Evolutionary conservation across 2,888 invertebrate species (phyloP).

Genomic region (Hemicrepidius hirtus): DNA sequence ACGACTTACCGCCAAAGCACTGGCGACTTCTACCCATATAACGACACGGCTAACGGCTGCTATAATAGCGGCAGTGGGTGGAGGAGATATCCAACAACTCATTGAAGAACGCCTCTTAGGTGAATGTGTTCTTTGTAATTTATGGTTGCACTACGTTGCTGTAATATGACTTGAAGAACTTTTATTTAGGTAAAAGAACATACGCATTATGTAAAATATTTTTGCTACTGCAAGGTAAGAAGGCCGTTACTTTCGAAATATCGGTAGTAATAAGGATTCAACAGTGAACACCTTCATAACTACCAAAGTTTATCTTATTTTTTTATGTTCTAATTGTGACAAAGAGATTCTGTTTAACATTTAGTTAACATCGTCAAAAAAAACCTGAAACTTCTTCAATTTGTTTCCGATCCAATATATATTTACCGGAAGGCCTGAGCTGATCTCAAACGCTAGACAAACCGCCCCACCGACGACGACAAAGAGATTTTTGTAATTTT

Average conservation of each 20-base stretch:
- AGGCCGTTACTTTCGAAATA: constrained; percentile 45
- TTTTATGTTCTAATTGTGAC: no score
- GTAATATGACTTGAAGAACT: constrained; percentile 53
- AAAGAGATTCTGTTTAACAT: no score
- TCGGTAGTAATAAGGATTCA: constrained; percentile 30
- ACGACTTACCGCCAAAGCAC: constrained; percentile 57
- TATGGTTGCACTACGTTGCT: constrained; percentile 52
- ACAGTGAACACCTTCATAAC: constrained; percentile 35
- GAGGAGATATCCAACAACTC: constrained; percentile 60
- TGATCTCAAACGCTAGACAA: no score
- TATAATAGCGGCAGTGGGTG: constrained; percentile 60
- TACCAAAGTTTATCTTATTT: constrained; percentile 24
- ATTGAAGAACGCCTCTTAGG: constrained; percentile 59
- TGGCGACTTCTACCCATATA: constrained; percentile 57
- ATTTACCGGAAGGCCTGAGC: no score
- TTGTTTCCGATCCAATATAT: no score
- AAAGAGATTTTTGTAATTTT: constrained; percentile 10
- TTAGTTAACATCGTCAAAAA: neutral
- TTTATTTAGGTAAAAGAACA: constrained; percentile 49
- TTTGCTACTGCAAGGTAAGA: constrained; percentile 49
- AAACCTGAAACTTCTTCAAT: no score
- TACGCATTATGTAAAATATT: constrained; percentile 51
- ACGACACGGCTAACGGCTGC: constrained; percentile 58
- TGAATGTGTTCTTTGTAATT: constrained; percentile 56
- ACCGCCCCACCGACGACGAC: no score